A percentile compares a stretch with the other conserved stretches of the same genome.
Evolutionary conservation across 1,140 invertebrate genomes (phyloP).

Genomic region (Zaprionus vittiger): DNA sequence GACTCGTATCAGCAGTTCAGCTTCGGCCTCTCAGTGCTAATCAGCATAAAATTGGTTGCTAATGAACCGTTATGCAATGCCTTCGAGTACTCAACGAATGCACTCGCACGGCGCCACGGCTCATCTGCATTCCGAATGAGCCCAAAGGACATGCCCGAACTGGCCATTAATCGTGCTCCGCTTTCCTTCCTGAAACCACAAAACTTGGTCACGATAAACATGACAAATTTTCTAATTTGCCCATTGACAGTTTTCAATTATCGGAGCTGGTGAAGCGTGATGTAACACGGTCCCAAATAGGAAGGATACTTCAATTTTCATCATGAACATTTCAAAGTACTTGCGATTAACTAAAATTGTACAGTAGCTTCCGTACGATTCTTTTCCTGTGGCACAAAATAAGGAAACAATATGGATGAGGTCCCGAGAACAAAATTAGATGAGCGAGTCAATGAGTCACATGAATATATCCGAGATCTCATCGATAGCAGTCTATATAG

Average conservation of each 20-base stretch:
- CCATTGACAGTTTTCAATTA: conserved; percentile 81
- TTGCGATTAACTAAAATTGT: background rate
- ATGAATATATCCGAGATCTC: too few species aligned
- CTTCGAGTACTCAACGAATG: conserved; percentile 46
- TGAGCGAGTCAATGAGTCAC: too few species aligned
- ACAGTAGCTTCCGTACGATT: background rate
- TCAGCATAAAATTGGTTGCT: conserved; percentile 73
- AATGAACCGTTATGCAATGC: conserved; percentile 77
- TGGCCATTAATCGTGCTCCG: conserved; percentile 45
- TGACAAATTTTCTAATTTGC: conserved; percentile 77
- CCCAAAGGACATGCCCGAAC: conserved; percentile 45
- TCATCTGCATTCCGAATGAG: conserved; percentile 48
- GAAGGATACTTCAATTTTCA: background rate
- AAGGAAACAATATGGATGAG: too few species aligned
- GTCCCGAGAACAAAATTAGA: too few species aligned
- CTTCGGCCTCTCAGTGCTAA: conserved; percentile 48
- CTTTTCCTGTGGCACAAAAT: background rate
- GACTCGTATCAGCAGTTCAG: conserved; percentile 8
- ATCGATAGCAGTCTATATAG: too few species aligned
- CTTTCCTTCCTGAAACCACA: conserved; percentile 41
- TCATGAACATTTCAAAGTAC: background rate
- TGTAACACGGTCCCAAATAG: background rate
- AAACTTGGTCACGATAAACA: conserved; percentile 61
- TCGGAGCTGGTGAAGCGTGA: conserved; percentile 59
- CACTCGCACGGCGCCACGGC: conserved; percentile 30